Evolutionary conservation across 2,888 invertebrate species (phyloP), one percentile per base, ranked within the genome.

Genomic region (Hirtodrosophila duncani): DNA sequence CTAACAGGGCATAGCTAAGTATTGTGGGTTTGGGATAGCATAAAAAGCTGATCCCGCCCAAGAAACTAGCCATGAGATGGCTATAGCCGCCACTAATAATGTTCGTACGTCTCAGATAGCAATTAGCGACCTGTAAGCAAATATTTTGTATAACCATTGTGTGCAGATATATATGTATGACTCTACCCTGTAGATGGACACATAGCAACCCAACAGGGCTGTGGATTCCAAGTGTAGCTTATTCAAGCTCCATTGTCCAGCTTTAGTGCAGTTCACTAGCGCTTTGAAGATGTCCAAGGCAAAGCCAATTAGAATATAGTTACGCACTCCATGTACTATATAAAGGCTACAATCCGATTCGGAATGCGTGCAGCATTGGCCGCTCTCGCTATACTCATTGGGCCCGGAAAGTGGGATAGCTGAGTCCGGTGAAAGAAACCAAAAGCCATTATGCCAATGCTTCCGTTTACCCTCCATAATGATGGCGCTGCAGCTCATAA

Each of bases 111-210:
- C 61, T 74, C 3, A 84, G 27, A 10, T 49, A 63, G 30, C 83
- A 84, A 9, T 81, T 63, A 0, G 57, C 21, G 2, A 63, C 23
- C 84, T 84, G 29, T 3, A 24, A 13, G 1, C 1, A 3, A 20
- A 3, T 9, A 7, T 4, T 27, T 9, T n/a, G n/a, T n/a, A n/a
- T n/a, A 2, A 11, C 2, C 11, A 8, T 3, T 8, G 2, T 23
- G 7, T 9, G 1, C 10, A 10, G n/a, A 3, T 8, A n/a, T 5
- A 1, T 8, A 6, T 29, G 2, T 9, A n/a, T n/a, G n/a, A 3
- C 5, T 64, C 64, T 71, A 84, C 85, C 53, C 82, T 67, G 51
- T 84, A 85, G 18, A 84, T 64, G 20, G 75, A 78, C 10, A 81
- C 66, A 36, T 84, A 85, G 18, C 72, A 60, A 29, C 71, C 62